Percentiles rank a stretch among this genome's conserved stretches.
These are phyloP conservation scores for Fratercula arctica DNA, from an alignment of 2,797 vertebrate species.

Conservation along the genomic window DNA sequence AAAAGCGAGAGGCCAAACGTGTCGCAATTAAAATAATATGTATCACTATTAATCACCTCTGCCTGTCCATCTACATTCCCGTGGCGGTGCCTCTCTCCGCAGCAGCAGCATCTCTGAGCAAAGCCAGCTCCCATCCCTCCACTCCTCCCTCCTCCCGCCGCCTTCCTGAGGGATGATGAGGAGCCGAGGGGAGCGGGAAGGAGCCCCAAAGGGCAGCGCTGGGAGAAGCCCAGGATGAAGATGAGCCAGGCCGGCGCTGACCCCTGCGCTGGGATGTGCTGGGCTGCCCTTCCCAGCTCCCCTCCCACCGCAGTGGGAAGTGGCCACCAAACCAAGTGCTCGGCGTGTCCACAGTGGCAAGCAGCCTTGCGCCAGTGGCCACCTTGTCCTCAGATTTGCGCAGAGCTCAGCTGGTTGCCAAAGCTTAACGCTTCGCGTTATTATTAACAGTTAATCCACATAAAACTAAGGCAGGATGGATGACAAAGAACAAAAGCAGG, in stretches of 20 bases:
- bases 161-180: not conserved
- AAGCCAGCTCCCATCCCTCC: not conserved
- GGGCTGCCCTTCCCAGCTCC: not conserved
- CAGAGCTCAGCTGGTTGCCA: not conserved
- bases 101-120: not conserved
- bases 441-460: conserved; percentile 14
- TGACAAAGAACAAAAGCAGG: conserved; percentile 10
- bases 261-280: too few relatives aligned
- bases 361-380: not conserved
- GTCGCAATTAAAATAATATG: conserved; percentile 45
- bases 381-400: not conserved
- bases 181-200: not conserved
- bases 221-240: not conserved
- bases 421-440: not conserved
- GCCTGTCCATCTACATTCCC: not conserved
- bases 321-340: accelerated
- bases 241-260: accelerated
- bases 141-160: not conserved
- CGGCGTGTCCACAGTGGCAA: accelerated
- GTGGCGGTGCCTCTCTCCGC: not conserved
- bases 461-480: not conserved
- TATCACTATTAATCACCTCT: conserved; percentile 37
- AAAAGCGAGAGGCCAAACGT: conserved; percentile 29
- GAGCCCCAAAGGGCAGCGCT: not conserved
- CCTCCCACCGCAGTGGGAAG: accelerated